Evolutionary conservation across 2,113 vertebrate species (phyloP), one percentile per base, ranked within the genome.

Genomic region (Lamprotornis superbus): DNA sequence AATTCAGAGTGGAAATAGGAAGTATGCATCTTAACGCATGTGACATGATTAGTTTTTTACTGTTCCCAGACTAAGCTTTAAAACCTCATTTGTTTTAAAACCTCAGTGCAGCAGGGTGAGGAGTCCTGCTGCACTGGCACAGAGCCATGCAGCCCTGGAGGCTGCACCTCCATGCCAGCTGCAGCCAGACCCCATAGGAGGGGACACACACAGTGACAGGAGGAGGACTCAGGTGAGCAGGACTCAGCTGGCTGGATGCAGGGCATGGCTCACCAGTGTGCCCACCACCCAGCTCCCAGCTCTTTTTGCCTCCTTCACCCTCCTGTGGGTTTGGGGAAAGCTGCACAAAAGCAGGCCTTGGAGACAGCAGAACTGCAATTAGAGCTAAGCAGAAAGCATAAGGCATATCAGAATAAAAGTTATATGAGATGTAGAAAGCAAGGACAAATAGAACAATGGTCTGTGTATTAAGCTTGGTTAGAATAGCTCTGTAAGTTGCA

Each of bases 1-100:
- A 96, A 97, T 85, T 87, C 79, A 83, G 61, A 87, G 75, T 31
- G 49, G 55, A 46, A 97, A 92, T 73, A 93, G 65, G 70, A 97
- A 97, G 81, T 53, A 86, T 55, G 74, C 70, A 79, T 73, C 83
- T 93, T 91, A 77, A 55, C 88, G 95, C 75, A 44, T 91, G 53
- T 11, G 28, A 83, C 37, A 37, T 15, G 33, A 85, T 39, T 24
- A 16, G n/a, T 37, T 83, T 82, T 84, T 12, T 20, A 16, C 42
- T 42, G 18, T 18, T 52, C 18, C 39, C n/a, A 40, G 39, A 30
- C 12, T 23, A 27, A 59, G 7, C 5, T 83, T 60, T 53, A 81
- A 46, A 96, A 53, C 16, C 7, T 75, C 19, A 30, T 59, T 30
- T n/a, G 30, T 46, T 10, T 42, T 42, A 42, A 42, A 42, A 15